phyloP scores from a whole-genome alignment of 2,113 vertebrate species.

The Muntiacus reevesi region DNA sequence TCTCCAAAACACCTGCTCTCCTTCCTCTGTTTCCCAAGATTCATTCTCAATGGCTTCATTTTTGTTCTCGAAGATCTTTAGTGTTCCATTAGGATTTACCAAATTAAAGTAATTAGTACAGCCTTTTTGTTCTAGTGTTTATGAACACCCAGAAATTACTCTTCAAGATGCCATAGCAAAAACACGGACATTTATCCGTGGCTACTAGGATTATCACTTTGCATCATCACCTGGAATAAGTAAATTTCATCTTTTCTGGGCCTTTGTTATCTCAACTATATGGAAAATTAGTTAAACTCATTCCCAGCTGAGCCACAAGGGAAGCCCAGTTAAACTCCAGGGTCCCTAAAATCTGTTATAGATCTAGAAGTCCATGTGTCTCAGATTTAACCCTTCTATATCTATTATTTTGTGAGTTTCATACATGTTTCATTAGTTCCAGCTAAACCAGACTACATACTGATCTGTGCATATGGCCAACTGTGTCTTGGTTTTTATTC shows the following conservation, averaged over 20 bases:
- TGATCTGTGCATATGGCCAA: neutral
- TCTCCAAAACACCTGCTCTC: neutral
- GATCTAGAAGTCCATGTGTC: neutral
- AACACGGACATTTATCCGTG: neutral
- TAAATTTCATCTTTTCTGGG: neutral
- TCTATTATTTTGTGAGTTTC: neutral
- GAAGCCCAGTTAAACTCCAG: neutral
- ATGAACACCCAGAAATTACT: neutral
- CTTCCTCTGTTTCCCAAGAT: neutral
- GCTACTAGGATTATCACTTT: neutral
- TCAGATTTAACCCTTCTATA: neutral
- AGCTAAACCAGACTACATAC: neutral
- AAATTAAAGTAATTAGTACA: neutral
- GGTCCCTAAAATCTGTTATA: neutral
- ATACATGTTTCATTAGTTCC: neutral
- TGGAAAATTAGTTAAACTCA: neutral
- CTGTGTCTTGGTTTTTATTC: neutral
- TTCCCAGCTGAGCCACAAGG: neutral
- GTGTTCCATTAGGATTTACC: neutral
- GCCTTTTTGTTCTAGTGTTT: neutral
- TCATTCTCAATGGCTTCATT: neutral
- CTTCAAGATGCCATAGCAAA: neutral
- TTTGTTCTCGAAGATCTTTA: neutral
- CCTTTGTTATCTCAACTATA: neutral
- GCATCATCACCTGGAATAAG: neutral